Evolutionary conservation across 2,113 vertebrate species (phyloP).

Genomic region (Hippocampus guttulatus): DNA sequence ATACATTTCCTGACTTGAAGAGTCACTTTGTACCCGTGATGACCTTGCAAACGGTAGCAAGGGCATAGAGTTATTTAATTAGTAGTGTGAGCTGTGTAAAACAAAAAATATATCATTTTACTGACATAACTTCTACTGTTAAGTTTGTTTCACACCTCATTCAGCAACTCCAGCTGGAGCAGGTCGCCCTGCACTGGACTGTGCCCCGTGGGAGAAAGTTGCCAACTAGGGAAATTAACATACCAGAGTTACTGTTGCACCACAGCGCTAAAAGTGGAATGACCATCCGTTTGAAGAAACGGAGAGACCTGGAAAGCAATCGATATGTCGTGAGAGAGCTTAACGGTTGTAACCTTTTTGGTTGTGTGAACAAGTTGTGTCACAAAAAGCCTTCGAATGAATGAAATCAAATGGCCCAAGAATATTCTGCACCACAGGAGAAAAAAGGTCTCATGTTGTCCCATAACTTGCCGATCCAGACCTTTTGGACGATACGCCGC

Average conservation of each 20-base stretch:
- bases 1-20: background rate
- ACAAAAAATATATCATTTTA: too few relatives aligned
- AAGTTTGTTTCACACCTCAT: background rate
- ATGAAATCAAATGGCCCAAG: conserved; percentile 27
- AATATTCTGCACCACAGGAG: conserved; percentile 7
- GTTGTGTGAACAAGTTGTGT: conserved; percentile 18
- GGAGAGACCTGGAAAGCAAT: background rate
- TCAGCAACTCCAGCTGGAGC: background rate
- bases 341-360: conserved; percentile 10
- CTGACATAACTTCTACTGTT: background rate
- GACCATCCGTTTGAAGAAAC: background rate
- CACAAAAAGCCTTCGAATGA: conserved; percentile 15
- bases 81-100: too few relatives aligned
- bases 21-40: background rate
- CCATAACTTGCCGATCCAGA: conserved; percentile 23
- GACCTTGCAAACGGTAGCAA: too few relatives aligned
- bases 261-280: background rate
- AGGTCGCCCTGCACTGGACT: background rate
- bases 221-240: background rate
- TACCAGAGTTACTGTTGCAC: background rate
- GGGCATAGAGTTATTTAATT: too few relatives aligned
- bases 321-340: background rate
- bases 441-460: conserved; percentile 29
- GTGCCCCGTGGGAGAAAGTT: conserved; percentile 1
- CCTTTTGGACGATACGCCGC: conserved; percentile 17